These are phyloP conservation scores for Noturus placidus DNA, from an alignment of 2,113 vertebrate genomes.

Conservation along the genomic window DNA sequence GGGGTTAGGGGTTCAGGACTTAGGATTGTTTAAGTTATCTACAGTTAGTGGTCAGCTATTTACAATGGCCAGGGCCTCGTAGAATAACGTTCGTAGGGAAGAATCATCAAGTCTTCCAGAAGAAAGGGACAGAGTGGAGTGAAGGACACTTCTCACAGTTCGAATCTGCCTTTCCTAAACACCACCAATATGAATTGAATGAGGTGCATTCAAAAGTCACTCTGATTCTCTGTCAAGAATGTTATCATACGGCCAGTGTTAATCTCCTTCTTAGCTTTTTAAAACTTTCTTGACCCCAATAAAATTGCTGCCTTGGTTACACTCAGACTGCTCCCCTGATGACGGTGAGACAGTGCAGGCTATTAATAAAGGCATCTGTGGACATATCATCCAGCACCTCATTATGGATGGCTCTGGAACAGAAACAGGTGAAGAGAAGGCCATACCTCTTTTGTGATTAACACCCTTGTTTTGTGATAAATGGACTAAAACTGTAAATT, in stretches of 20 bases:
- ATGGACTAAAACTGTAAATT: conserved; percentile 9
- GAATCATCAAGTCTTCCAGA: too few relatives aligned
- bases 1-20: too few relatives aligned
- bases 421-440: conserved; percentile 11
- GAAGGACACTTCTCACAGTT: conserved; percentile 34
- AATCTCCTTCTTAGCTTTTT: conserved; percentile 11
- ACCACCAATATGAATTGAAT: background rate
- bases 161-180: conserved; percentile 33
- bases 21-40: too few relatives aligned
- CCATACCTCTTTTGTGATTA: background rate
- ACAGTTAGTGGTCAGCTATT: too few relatives aligned
- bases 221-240: background rate
- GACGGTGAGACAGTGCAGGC: conserved; percentile 15
- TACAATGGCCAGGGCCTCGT: too few relatives aligned
- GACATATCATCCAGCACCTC: conserved; percentile 33
- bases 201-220: conserved; percentile 1
- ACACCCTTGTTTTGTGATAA: background rate
- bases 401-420: conserved; percentile 17
- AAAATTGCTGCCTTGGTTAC: conserved; percentile 35
- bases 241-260: background rate
- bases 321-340: conserved; percentile 21
- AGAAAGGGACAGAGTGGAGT: too few relatives aligned
- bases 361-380: conserved; percentile 4
- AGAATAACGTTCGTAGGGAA: too few relatives aligned
- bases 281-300: conserved; percentile 22